phyloP scores from a whole-genome alignment of 1,140 invertebrate genomes.

The Drosophila ironensis region DNA sequence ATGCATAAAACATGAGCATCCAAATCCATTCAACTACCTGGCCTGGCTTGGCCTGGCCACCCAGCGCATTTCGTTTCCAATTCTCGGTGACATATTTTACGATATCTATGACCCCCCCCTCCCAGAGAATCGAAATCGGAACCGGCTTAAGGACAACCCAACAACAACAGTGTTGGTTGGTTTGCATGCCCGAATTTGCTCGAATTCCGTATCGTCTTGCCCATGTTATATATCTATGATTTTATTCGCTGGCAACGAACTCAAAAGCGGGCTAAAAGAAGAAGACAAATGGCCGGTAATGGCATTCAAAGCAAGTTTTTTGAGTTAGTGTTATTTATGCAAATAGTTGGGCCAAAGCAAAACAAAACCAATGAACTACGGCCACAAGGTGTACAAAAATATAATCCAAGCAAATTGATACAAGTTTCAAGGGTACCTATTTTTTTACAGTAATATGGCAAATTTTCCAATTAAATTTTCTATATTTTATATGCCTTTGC shows the following conservation, averaged over 20 bases:
- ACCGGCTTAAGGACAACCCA: slow-evolving; percentile 70
- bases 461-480: no score
- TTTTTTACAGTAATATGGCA: no score
- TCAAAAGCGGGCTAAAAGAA: slow-evolving; percentile 48
- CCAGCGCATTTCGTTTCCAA: background rate
- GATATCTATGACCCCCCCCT: slow-evolving; percentile 67
- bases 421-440: no score
- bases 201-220: slow-evolving; percentile 36
- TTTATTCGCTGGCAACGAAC: slow-evolving; percentile 48
- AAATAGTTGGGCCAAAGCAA: slow-evolving; percentile 24
- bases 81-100: slow-evolving; percentile 48
- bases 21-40: background rate
- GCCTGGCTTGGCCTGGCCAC: no score
- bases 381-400: background rate
- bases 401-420: background rate
- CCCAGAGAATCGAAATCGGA: slow-evolving; percentile 22
- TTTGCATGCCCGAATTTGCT: slow-evolving; percentile 38
- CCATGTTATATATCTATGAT: background rate
- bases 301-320: slow-evolving; percentile 74
- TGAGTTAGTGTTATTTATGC: slow-evolving; percentile 77
- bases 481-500: no score
- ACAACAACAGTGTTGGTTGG: slow-evolving; percentile 27
- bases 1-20: slow-evolving; percentile 43
- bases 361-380: slow-evolving; percentile 22
- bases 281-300: slow-evolving; percentile 31